These are phyloP conservation scores for Aphaenogaster ashmeadi DNA, from an alignment of 1,140 invertebrate species.

Conservation along the genomic window DNA sequence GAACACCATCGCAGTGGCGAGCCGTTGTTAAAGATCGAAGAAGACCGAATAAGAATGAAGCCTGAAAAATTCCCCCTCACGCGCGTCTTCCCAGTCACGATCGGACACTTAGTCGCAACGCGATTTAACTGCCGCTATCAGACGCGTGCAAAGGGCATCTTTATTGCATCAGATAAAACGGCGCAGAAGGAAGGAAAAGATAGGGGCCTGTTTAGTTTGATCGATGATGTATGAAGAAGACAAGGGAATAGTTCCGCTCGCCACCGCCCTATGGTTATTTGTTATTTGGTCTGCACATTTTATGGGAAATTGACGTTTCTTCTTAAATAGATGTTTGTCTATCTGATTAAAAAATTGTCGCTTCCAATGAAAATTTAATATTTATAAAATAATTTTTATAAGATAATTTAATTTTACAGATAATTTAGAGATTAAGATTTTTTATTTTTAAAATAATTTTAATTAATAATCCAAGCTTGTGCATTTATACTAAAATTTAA, in stretches of 20 bases:
- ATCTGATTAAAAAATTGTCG: not conserved
- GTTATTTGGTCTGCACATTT: not conserved
- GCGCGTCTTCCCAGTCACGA: slow-evolving; percentile 30
- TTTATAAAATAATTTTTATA: not conserved
- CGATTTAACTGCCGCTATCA: slow-evolving; percentile 28
- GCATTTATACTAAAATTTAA: not conserved
- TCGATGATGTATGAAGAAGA: slow-evolving; percentile 17
- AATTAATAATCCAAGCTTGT: not conserved
- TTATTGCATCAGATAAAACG: slow-evolving; percentile 22
- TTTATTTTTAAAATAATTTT: too few relatives aligned
- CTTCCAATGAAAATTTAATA: not conserved
- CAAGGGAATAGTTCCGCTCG: not conserved
- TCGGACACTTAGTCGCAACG: slow-evolving; percentile 30
- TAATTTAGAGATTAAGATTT: too few relatives aligned
- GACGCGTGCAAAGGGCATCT: slow-evolving; percentile 52
- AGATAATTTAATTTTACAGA: too few relatives aligned
- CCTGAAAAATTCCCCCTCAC: slow-evolving; percentile 34
- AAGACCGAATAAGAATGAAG: slow-evolving; percentile 15
- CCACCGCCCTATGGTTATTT: not conserved
- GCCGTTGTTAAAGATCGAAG: not conserved
- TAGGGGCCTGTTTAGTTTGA: slow-evolving; percentile 32
- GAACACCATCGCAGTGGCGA: not conserved
- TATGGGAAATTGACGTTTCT: not conserved
- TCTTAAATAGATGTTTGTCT: not conserved
- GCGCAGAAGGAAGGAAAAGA: not conserved